Evolutionary conservation across 2,797 vertebrate species (phyloP).

Genomic region (Agapornis canus): DNA sequence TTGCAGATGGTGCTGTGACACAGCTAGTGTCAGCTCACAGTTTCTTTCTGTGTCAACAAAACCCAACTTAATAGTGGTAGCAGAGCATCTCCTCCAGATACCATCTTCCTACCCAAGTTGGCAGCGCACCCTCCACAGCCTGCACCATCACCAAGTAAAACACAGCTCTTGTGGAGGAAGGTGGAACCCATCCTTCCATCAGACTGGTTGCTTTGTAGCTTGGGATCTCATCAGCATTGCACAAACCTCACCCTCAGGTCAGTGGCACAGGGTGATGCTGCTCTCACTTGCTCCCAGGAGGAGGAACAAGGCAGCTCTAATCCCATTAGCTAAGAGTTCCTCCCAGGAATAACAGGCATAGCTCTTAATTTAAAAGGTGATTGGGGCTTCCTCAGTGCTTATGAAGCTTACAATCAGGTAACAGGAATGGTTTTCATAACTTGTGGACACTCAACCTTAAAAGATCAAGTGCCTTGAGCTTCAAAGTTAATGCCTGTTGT

Average conservation of each 20-base stretch:
- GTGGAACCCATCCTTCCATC: background rate
- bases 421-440: background rate
- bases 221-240: background rate
- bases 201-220: background rate
- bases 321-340: fast-evolving
- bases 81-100: background rate
- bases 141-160: background rate
- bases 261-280: background rate
- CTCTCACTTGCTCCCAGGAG: background rate
- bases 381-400: background rate
- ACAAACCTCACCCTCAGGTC: background rate
- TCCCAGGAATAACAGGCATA: background rate
- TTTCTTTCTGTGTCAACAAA: background rate
- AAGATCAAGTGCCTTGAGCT: background rate
- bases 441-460: background rate
- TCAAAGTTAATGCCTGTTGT: background rate
- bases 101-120: background rate
- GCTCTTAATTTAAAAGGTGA: background rate
- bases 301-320: background rate
- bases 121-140: fast-evolving
- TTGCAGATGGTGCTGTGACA: background rate
- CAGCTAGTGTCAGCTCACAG: background rate
- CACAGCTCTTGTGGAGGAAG: background rate
- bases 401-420: background rate
- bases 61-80: background rate